Evolutionary conservation across 1,140 invertebrate species (phyloP), one percentile per base, ranked within the genome.

Genomic region (Lithobius niger): DNA sequence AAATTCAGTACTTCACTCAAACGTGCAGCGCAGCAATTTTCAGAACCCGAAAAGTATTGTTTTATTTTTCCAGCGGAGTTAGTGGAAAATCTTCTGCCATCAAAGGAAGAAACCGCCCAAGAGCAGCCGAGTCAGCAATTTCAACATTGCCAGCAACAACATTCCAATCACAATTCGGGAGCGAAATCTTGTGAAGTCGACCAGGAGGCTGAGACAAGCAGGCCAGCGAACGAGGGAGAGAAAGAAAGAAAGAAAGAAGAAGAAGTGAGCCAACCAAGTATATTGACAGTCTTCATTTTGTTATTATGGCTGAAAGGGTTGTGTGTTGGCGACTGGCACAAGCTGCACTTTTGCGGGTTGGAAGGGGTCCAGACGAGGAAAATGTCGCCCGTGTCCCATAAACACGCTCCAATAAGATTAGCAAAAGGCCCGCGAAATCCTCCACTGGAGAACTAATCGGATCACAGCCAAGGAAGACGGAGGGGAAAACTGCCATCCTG

Each of bases 231-330:
- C 10, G 31, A n/a, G n/a, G 31, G 31, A 40, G 31, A 40, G 31
- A 40, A n/a, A 40, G 31, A 40, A n/a, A 40, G 31, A 40, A n/a
- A 40, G 31, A 40, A 40, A n/a, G n/a, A n/a, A 40, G 31, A n/a
- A 40, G 31, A n/a, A 40, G 31, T 13, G 31, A 40, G 31, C 10
- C 10, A 40, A n/a, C 10, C 10, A 40, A n/a, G n/a, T 10, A 40
- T 10, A 40, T 13, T 10, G n/a, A n/a, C 10, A n/a, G n/a, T n/a
- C n/a, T n/a, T n/a, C n/a, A n/a, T n/a, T n/a, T n/a, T n/a, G n/a
- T n/a, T n/a, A n/a, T n/a, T n/a, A n/a, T n/a, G n/a, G n/a, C n/a
- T n/a, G n/a, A n/a, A n/a, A n/a, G n/a, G n/a, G n/a, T n/a, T n/a
- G n/a, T n/a, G n/a, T n/a, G n/a, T n/a, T n/a, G n/a, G n/a, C n/a